A percentile compares a stretch with the other conserved stretches of the same genome.
Evolutionary conservation across 2,797 vertebrate species (phyloP).

Genomic region (Xerus rutilus): DNA sequence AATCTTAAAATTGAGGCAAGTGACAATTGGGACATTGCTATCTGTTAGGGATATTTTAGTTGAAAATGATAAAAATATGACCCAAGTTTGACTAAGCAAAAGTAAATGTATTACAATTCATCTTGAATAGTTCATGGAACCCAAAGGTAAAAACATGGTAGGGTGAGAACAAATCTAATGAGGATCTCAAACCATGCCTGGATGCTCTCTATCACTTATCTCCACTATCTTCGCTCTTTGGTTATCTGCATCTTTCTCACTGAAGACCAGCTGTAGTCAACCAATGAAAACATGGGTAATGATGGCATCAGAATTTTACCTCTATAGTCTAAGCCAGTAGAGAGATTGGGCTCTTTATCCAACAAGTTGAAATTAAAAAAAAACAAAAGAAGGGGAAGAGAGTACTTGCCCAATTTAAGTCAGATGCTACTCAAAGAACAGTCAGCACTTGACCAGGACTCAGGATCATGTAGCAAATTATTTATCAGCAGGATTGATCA

Average conservation of each 20-base stretch:
- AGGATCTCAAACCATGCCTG: background rate
- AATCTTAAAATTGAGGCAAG: conserved; percentile 9
- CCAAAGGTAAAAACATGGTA: background rate
- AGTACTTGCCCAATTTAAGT: background rate
- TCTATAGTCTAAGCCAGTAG: background rate
- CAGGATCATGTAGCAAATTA: background rate
- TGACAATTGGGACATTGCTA: background rate
- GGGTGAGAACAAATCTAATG: background rate
- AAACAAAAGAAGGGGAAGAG: background rate
- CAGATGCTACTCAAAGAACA: background rate
- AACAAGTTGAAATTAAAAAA: background rate
- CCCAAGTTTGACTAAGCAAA: background rate
- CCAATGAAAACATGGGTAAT: background rate
- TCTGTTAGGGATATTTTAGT: background rate
- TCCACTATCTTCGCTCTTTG: background rate
- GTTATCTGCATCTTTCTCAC: background rate
- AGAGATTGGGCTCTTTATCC: background rate
- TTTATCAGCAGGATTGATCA: background rate
- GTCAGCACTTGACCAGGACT: background rate
- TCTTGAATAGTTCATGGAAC: background rate
- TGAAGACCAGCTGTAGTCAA: background rate
- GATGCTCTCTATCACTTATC: background rate
- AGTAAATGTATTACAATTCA: background rate
- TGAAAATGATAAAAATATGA: background rate
- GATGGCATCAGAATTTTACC: background rate